Percentiles rank a stretch among this genome's conserved stretches.
These are phyloP conservation scores for Rhynchonycteris naso DNA, from an alignment of 2,797 vertebrate genomes.

Conservation along the genomic window DNA sequence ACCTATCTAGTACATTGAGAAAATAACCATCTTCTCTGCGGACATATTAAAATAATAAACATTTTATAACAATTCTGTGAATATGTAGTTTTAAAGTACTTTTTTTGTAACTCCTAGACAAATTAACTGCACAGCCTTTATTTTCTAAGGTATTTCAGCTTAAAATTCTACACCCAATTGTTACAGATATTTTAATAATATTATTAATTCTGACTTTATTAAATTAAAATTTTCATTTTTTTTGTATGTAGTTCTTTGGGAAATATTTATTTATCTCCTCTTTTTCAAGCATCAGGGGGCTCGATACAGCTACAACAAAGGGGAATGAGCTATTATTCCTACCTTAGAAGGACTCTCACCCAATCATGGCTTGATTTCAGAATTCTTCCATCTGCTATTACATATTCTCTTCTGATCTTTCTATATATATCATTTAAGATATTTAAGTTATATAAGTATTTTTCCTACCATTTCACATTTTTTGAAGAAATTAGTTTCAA, in stretches of 20 bases:
- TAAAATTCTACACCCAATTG: background rate
- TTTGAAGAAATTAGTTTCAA: background rate
- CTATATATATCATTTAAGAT: background rate
- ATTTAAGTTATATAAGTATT: background rate
- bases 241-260: background rate
- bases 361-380: background rate
- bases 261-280: background rate
- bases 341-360: background rate
- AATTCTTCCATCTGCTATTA: background rate
- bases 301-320: background rate
- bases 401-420: background rate
- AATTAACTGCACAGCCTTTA: background rate
- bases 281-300: background rate
- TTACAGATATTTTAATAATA: background rate
- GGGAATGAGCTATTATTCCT: background rate
- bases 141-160: background rate
- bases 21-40: background rate
- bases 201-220: background rate
- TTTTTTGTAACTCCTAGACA: background rate
- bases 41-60: slow-evolving; percentile 20
- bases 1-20: background rate
- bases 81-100: background rate
- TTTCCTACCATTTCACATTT: background rate
- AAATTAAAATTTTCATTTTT: background rate
- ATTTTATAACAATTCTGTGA: slow-evolving; percentile 2